Evolutionary conservation across 2,797 vertebrate species (phyloP), one percentile per base, ranked within the genome.

Genomic region (Chloroceryle inda): DNA sequence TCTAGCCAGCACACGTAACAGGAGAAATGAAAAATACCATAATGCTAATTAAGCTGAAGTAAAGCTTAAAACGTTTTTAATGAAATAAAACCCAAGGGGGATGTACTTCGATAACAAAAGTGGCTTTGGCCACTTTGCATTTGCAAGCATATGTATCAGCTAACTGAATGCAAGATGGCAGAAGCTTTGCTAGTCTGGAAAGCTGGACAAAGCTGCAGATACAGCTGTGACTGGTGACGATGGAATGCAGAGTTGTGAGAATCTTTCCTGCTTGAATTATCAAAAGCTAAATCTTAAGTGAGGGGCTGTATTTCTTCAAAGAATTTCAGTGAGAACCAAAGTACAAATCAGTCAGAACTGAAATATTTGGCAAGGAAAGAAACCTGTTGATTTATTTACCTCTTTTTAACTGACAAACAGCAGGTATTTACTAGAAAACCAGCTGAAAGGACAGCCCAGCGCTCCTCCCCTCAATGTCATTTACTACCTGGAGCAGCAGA

Each of bases 221-320:
- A 29, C 1, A 5, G 80, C 73, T 72, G 24, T 1, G 3, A 49
- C 40, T 58, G 23, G 2, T 1, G 24, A 52, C 3, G 5, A 16
- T 20, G 45, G 29, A n/a, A 38, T 1, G 12, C 20, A 64, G 42
- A 29, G n/a, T 10, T 55, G 35, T 68, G 42, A 62, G 23, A 44
- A 52, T 11, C 49, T 55, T 62, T 49, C 59, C 81, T 40, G 64
- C 11, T 45, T 45, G 7, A 71, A 49, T 27, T 3, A 45, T 4
- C 52, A 49, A 50, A 18, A 61, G 55, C 17, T 63, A 63, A 37
- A 26, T 45, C 47, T 80, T 27, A 73, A 62, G 10, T 5, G 38
- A 82, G 6, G 31, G 45, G 13, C 26, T 71, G 27, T 15, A 71
- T 27, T 9, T 77, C 45, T 72, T 64, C 47, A 44, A 31, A 52